Conservation (phyloP, 2,888 invertebrate species). For the Elgonia sp. region DNA sequence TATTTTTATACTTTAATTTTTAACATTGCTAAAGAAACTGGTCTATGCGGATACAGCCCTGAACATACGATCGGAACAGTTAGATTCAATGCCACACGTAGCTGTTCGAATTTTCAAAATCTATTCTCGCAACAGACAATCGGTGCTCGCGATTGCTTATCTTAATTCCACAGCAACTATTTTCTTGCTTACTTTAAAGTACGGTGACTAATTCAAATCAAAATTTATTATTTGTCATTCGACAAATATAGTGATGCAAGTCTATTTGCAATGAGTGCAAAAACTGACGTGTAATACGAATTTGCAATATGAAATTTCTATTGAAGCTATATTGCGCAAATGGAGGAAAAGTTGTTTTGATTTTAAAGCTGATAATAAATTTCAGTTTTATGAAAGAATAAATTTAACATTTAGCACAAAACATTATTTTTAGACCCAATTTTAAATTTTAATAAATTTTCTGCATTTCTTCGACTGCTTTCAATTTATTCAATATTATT, state of each 20-base stretch:
- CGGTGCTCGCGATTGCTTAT: neutral
- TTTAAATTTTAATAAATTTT: too few species aligned
- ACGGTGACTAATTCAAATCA: slow-evolving; percentile 38
- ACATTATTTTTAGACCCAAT: too few species aligned
- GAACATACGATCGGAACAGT: slow-evolving; percentile 1
- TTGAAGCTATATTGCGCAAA: neutral
- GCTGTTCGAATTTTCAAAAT: neutral
- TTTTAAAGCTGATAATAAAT: neutral
- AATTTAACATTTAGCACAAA: too few species aligned
- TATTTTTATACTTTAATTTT: slow-evolving; percentile 28
- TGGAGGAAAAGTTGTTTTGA: too few species aligned
- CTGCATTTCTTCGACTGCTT: too few species aligned
- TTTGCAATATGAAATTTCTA: neutral
- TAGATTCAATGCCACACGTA: neutral
- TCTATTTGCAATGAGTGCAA: neutral
- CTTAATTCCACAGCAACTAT: neutral
- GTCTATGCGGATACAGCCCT: neutral
- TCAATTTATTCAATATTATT: too few species aligned
- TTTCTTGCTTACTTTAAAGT: neutral
- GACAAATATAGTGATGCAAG: slow-evolving; percentile 32
- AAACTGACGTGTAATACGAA: neutral
- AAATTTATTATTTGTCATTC: slow-evolving; percentile 37
- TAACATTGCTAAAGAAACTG: neutral
- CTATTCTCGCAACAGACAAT: slow-evolving; percentile 1
- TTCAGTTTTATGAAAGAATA: neutral